Base-by-base conservation (phyloP, 2,113 vertebrate genomes). In the Pomatostomus ruficeps region DNA sequence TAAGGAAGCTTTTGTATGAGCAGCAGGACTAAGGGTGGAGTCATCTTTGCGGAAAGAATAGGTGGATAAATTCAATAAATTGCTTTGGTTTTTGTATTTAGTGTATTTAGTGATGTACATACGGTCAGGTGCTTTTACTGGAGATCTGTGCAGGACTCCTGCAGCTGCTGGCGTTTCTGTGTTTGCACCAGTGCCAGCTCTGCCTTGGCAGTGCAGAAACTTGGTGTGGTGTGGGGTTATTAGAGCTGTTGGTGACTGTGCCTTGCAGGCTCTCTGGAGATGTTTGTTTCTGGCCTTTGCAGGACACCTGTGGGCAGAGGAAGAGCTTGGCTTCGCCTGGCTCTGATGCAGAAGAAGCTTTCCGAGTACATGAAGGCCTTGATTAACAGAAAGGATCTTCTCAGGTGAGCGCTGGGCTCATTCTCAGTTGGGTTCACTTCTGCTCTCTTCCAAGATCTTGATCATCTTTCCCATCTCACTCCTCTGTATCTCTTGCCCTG, bases 361-460 rank as follows among this genome's bases (percentile, higher is more conserved):
- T 99, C 99, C 0, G 99, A 99, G 89, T 99, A 99, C 94, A 99
- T 99, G 99, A 99, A 99, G 97, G 99, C 99, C 86, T 98, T 99
- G 97, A 99, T 99, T 95, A 99, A 99, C 96, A 99, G 99, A 85
- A 99, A 99, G 95, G 99, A 99, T 96, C 98, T 99, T 91, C 98
- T 99, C 93, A 99, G 99, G 99, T 99, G 85, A 66, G 97, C 35
- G 6, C n/a, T 35, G 36, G 25, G 23, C 45, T 57, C 1, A 3
- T n/a, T 40, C n/a, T 76, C 8, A 3, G 23, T 51, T 45, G 10
- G 11, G 28, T 92, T 89, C 36, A 1, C 29, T 55, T 74, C 14
- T 75, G n/a, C 48, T 26, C 8, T 24, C 14, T 20, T 10, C 2
- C 13, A 9, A 82, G 15, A 7, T 31, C 14, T 20, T 43, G 2